These are phyloP conservation scores for Neofelis nebulosa DNA, from an alignment of 2,113 vertebrate species.

Conservation along the genomic window DNA sequence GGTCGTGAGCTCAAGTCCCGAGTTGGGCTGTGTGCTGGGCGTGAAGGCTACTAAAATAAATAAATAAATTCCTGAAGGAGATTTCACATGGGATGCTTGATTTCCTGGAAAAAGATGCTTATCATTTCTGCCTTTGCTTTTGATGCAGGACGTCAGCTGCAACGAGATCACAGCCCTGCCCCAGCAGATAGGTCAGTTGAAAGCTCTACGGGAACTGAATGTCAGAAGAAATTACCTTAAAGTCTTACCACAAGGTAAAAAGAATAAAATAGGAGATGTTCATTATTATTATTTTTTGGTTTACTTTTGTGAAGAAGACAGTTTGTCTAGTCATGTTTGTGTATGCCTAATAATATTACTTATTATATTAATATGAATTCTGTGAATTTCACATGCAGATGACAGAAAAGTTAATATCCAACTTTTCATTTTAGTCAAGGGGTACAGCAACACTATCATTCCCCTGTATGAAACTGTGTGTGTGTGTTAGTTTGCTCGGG, in stretches of 20 bases:
- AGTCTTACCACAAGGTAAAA: constrained; percentile 94
- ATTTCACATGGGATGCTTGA: not conserved
- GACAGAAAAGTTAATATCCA: not conserved
- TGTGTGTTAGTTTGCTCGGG: not conserved
- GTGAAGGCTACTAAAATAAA: no score
- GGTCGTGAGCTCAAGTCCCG: no score
- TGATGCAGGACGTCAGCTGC: constrained; percentile 94
- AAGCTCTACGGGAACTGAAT: constrained; percentile 93
- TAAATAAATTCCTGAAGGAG: not conserved
- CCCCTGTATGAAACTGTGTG: rapidly evolving
- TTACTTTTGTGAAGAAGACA: not conserved
- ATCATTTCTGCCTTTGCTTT: constrained; percentile 61
- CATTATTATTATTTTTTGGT: not conserved
- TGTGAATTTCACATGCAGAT: not conserved
- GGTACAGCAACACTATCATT: not conserved
- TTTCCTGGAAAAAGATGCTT: not conserved
- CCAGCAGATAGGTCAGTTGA: constrained; percentile 93
- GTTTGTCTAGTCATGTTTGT: not conserved
- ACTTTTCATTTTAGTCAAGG: not conserved
- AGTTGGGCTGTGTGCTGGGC: no score
- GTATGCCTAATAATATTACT: not conserved
- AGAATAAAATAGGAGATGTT: not conserved
- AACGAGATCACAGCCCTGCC: constrained; percentile 96
- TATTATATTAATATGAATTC: not conserved
- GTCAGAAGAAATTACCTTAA: constrained; percentile 95